Conservation (phyloP, 2,113 vertebrate genomes). For the Mesoclemmys tuberculata region DNA sequence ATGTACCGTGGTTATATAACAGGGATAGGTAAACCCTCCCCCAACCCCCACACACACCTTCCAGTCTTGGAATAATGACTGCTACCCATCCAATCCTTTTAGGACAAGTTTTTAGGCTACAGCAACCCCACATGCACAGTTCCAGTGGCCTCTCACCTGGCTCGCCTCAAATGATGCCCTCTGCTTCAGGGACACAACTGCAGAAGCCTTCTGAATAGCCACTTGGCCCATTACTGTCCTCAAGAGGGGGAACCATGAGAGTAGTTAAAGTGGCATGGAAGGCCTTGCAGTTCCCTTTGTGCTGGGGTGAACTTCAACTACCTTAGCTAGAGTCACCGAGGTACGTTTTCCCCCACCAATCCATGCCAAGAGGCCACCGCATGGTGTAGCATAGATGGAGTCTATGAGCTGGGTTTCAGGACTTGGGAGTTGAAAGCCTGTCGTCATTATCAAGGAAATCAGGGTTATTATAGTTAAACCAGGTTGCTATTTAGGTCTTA, state of each 20-base stretch:
- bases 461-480: not conserved
- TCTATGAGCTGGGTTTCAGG: not conserved
- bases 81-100: not conserved
- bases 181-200: not conserved
- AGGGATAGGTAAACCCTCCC: conserved; percentile 14
- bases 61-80: not conserved
- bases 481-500: not conserved
- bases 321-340: not conserved
- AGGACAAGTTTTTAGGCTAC: not conserved
- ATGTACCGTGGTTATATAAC: conserved; percentile 12
- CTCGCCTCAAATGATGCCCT: not conserved
- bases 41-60: not conserved
- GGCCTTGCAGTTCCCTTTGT: not conserved
- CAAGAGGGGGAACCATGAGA: not conserved
- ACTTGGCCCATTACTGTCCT: not conserved
- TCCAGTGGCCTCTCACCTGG: not conserved
- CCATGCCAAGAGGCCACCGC: too few species aligned
- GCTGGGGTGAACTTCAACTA: not conserved
- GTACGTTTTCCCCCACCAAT: not conserved
- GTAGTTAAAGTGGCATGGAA: not conserved
- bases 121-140: not conserved
- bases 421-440: not conserved
- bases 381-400: not conserved
- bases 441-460: not conserved
- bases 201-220: not conserved